A percentile compares a stretch with the other conserved stretches of the same genome.
Conservation (phyloP, 2,888 invertebrate genomes). For the Eupithecia centaureata region DNA sequence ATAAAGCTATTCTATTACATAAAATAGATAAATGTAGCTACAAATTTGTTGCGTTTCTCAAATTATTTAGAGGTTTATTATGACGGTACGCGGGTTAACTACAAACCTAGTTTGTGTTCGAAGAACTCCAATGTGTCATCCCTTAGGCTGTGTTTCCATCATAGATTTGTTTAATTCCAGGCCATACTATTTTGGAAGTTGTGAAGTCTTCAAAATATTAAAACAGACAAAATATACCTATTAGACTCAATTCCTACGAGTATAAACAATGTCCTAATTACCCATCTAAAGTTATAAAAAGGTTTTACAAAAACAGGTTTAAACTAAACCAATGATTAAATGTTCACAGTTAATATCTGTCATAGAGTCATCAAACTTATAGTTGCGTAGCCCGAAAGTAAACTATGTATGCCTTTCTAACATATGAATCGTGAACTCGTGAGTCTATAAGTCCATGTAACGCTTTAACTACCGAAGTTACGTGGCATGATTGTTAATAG, state of each 20-base stretch:
- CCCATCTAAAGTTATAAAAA: not conserved
- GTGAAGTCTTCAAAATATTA: not conserved
- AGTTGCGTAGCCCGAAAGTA: not conserved
- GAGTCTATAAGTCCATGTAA: not conserved
- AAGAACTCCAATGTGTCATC: no score
- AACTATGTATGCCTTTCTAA: not conserved
- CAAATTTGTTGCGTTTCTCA: not conserved
- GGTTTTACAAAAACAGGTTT: not conserved
- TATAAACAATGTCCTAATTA: not conserved
- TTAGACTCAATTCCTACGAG: no score
- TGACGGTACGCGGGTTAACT: no score
- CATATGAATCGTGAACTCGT: conserved; percentile 6
- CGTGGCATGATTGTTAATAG: conserved; percentile 10
- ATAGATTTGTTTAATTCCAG: no score
- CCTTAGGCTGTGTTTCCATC: no score
- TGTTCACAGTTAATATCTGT: not conserved
- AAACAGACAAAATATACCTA: no score
- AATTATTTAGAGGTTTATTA: not conserved
- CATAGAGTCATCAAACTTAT: not conserved
- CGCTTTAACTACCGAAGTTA: not conserved
- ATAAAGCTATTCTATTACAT: no score
- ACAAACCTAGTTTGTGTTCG: no score
- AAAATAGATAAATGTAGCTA: no score
- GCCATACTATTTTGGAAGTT: no score
- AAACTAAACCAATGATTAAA: not conserved